These are phyloP conservation scores for Menura novaehollandiae DNA, from an alignment of 2,113 vertebrate genomes.

Conservation along the genomic window DNA sequence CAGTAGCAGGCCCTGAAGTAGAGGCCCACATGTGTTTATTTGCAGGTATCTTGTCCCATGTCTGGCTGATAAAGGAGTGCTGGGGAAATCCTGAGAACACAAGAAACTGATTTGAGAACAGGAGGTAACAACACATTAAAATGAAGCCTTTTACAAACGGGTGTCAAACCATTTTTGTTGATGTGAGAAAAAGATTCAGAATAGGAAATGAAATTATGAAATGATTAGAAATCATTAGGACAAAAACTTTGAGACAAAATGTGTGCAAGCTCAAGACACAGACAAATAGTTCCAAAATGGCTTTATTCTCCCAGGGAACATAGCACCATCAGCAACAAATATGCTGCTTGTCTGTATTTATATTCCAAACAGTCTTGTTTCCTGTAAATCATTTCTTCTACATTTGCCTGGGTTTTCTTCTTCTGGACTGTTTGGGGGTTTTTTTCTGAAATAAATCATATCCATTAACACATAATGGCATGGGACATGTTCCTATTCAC, in stretches of 20 bases:
- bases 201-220: neutral
- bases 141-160: neutral
- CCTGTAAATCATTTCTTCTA: neutral
- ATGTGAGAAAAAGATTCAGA: neutral
- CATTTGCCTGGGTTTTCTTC: neutral
- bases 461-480: neutral
- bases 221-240: neutral
- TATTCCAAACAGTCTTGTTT: neutral
- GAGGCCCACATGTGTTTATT: neutral
- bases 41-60: neutral
- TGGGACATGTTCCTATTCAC: neutral
- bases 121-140: neutral
- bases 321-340: neutral
- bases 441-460: neutral
- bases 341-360: constrained; percentile 18
- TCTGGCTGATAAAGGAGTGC: neutral
- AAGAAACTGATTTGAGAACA: neutral
- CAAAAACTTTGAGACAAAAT: neutral
- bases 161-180: neutral
- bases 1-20: neutral
- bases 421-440: neutral
- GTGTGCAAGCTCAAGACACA: neutral
- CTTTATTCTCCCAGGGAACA: neutral
- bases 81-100: neutral
- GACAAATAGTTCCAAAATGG: neutral